These are phyloP conservation scores for Drosophila planitibia DNA, from an alignment of 2,888 invertebrate genomes.

Conservation along the genomic window DNA sequence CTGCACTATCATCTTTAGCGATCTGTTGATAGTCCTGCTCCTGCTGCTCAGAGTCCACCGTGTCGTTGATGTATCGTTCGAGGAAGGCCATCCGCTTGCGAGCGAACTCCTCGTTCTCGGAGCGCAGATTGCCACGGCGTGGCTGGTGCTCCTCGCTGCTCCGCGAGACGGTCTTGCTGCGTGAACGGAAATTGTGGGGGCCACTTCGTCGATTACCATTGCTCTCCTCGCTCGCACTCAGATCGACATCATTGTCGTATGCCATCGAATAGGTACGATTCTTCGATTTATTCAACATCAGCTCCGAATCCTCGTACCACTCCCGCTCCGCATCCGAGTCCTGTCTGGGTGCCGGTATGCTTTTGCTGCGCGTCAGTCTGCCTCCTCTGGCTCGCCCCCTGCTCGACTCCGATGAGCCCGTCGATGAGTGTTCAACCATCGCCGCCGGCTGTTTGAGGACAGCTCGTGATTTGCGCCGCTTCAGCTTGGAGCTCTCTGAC, in stretches of 20 bases:
- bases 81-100: slow-evolving; percentile 88
- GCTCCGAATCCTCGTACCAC: slow-evolving; percentile 15
- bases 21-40: slow-evolving; percentile 11
- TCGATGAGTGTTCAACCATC: slow-evolving; percentile 14
- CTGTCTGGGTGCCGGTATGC: slow-evolving; percentile 51
- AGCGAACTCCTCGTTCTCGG: slow-evolving; percentile 88
- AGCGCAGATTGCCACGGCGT: slow-evolving; percentile 87
- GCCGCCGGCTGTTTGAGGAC: slow-evolving; percentile 10
- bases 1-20: slow-evolving; percentile 17
- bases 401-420: slow-evolving; percentile 4
- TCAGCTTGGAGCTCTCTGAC: slow-evolving; percentile 84
- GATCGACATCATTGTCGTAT: slow-evolving; percentile 41
- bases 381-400: background rate
- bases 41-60: slow-evolving; percentile 28
- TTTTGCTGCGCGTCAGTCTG: slow-evolving; percentile 60
- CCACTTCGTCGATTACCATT: slow-evolving; percentile 27
- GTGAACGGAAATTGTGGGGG: slow-evolving; percentile 56
- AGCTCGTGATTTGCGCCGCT: slow-evolving; percentile 79
- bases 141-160: slow-evolving; percentile 56
- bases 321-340: slow-evolving; percentile 40
- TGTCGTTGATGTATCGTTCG: slow-evolving; percentile 85
- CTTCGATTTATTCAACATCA: slow-evolving; percentile 8
- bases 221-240: slow-evolving; percentile 57
- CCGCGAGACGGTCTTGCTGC: slow-evolving; percentile 80
- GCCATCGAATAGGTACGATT: slow-evolving; percentile 46